Percentiles rank a stretch among this genome's conserved stretches.
phyloP scores from a whole-genome alignment of 2,113 vertebrate genomes.

The Oreochromis niloticus region DNA sequence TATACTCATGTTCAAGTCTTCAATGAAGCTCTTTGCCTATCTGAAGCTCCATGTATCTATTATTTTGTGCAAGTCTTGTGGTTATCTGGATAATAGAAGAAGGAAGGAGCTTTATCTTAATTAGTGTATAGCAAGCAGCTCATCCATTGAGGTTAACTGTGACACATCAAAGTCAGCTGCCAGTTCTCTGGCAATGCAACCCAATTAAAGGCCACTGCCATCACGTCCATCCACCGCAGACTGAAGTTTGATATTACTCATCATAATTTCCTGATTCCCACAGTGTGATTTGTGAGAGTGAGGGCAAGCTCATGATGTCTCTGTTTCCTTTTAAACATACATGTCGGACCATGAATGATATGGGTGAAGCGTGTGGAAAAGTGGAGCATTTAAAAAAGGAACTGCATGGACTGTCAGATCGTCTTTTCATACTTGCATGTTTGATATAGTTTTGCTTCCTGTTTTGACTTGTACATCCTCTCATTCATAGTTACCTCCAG shows the following conservation, averaged over 20 bases:
- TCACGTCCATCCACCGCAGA: background rate
- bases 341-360: background rate
- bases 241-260: background rate
- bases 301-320: background rate
- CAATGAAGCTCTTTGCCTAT: background rate
- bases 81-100: background rate
- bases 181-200: background rate
- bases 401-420: background rate
- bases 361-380: background rate
- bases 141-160: background rate
- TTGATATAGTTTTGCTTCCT: background rate
- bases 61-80: background rate
- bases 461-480: fast-evolving
- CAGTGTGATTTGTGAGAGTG: background rate
- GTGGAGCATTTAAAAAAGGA: background rate
- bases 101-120: background rate
- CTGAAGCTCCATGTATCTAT: fast-evolving
- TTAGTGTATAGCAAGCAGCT: background rate
- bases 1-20: background rate
- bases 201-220: background rate
- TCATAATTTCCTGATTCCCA: background rate
- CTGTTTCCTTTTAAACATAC: background rate
- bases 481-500: background rate
- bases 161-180: background rate
- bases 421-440: background rate